Conservation (phyloP, 1,140 invertebrate genomes). For the Apocrypta bakeri region DNA sequence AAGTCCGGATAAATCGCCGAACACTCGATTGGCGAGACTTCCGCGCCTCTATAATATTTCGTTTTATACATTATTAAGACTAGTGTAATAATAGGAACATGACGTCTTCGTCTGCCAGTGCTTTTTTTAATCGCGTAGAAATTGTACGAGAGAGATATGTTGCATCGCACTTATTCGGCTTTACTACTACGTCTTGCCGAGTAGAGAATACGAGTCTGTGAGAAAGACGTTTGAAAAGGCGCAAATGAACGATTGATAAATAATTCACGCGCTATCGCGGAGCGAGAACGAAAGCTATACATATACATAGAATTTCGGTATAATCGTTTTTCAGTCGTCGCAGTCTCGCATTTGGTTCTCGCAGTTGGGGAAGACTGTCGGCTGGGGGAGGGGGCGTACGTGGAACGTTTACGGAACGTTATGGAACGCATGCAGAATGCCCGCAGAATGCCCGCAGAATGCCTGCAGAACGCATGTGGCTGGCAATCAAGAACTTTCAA, state of each 20-base stretch:
- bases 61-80: conserved; percentile 65
- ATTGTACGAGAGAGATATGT: conserved; percentile 60
- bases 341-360: conserved; percentile 14
- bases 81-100: conserved; percentile 75
- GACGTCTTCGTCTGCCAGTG: conserved; percentile 65
- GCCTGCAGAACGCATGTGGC: too few species aligned
- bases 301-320: too few species aligned
- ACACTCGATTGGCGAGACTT: conserved; percentile 4
- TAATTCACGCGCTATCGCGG: too few species aligned
- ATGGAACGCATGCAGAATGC: too few species aligned
- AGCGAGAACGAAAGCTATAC: not conserved
- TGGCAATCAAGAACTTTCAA: conserved; percentile 13
- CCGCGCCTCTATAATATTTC: not conserved
- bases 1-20: conserved; percentile 24
- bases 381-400: not conserved
- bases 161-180: conserved; percentile 10
- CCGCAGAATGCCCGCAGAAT: too few species aligned
- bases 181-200: conserved; percentile 5
- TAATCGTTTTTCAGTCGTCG: too few species aligned
- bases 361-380: conserved; percentile 51
- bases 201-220: not conserved
- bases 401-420: too few species aligned
- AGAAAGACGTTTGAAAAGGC: not conserved
- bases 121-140: conserved; percentile 3
- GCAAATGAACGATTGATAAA: too few species aligned